Evolutionary conservation across 1,140 invertebrate species (phyloP).

Genomic region (Lerema accius): DNA sequence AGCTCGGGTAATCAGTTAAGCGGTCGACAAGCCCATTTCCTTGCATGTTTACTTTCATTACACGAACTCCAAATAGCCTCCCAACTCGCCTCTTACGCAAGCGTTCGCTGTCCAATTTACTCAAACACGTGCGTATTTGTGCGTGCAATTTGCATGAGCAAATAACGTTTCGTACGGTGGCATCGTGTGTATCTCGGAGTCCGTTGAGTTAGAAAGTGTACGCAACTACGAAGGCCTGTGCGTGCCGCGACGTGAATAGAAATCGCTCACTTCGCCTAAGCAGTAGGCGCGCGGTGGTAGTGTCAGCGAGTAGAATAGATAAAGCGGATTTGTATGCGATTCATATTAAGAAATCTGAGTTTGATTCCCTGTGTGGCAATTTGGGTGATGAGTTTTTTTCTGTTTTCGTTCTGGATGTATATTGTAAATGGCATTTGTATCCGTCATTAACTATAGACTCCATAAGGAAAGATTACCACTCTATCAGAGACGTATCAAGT

Average conservation of each 20-base stretch:
- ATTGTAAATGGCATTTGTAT: no score
- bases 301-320: slow-evolving; percentile 7
- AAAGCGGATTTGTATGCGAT: not conserved
- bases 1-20: not conserved
- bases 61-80: not conserved
- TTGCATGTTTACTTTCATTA: slow-evolving; percentile 4
- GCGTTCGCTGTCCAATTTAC: slow-evolving; percentile 5
- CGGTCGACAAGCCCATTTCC: slow-evolving; percentile 1
- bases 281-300: slow-evolving; percentile 1
- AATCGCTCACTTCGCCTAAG: slow-evolving; percentile 49
- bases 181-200: not conserved
- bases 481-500: no score
- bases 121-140: slow-evolving; percentile 1
- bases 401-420: no score
- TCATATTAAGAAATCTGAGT: no score
- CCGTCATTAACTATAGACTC: no score
- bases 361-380: no score
- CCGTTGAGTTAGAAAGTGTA: slow-evolving; percentile 39
- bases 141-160: slow-evolving; percentile 21
- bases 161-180: slow-evolving; percentile 22
- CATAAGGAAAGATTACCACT: no score
- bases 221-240: slow-evolving; percentile 41
- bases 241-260: slow-evolving; percentile 63
- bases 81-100: not conserved
- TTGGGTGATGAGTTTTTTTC: no score